A percentile compares a stretch with the other conserved stretches of the same genome.
Conservation (phyloP, 2,888 invertebrate genomes). For the Oscheius myriophilus region DNA sequence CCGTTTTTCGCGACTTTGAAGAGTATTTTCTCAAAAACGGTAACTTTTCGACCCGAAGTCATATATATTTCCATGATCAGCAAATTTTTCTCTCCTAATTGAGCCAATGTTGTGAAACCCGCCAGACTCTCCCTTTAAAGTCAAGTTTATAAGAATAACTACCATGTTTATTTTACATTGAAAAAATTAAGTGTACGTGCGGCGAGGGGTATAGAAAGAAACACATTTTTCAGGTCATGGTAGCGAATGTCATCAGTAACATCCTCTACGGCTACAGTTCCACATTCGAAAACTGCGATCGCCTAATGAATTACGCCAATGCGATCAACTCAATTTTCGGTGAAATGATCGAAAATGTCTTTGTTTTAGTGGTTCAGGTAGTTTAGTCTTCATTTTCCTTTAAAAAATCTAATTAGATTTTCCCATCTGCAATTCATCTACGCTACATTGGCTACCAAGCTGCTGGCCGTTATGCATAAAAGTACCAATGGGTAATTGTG, state of each 20-base stretch:
- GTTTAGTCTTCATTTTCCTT: too few relatives aligned
- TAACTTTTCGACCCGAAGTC: too few relatives aligned
- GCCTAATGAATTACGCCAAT: constrained; percentile 35
- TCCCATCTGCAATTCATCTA: constrained; percentile 33
- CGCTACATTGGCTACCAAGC: constrained; percentile 40
- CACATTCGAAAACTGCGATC: constrained; percentile 33
- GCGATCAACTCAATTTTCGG: neutral
- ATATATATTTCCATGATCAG: too few relatives aligned
- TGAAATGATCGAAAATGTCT: constrained; percentile 1
- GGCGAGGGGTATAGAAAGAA: too few relatives aligned
- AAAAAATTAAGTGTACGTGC: too few relatives aligned
- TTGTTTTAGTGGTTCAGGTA: constrained; percentile 10
- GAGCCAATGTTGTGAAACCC: too few relatives aligned
- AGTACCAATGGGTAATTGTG: neutral
- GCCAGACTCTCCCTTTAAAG: too few relatives aligned
- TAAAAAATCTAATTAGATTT: neutral
- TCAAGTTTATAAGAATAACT: too few relatives aligned
- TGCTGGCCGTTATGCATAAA: neutral
- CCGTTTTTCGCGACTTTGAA: too few relatives aligned
- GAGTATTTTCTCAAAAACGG: too few relatives aligned
- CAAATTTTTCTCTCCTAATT: too few relatives aligned
- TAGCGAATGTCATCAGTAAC: constrained; percentile 57
- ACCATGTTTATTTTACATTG: too few relatives aligned
- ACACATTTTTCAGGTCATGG: constrained; percentile 45
- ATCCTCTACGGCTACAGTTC: constrained; percentile 50